Evolutionary conservation across 2,797 vertebrate species (phyloP).

Genomic region (Urosaurus nigricauda): DNA sequence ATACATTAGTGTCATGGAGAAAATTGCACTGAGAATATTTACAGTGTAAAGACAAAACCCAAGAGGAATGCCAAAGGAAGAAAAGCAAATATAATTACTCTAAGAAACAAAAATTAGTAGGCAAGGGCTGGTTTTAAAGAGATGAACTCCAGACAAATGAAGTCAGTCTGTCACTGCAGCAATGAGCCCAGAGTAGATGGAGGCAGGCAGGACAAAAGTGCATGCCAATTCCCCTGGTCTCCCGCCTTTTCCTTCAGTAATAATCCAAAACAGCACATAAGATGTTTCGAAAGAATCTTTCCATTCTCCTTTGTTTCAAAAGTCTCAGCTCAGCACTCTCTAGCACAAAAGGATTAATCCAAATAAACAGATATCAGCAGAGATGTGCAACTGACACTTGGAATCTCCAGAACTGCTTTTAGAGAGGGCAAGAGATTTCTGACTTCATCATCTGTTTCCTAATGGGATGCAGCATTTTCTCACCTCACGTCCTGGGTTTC

Average conservation of each 20-base stretch:
- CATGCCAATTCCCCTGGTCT: neutral
- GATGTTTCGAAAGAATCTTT: constrained; percentile 11
- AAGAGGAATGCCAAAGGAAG: neutral
- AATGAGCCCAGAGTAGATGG: neutral
- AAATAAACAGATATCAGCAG: neutral
- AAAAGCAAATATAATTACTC: neutral
- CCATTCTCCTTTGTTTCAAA: neutral
- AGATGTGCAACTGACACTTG: constrained; percentile 12
- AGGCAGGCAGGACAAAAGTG: neutral
- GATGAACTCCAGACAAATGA: neutral
- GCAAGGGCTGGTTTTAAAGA: neutral
- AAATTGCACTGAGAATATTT: neutral
- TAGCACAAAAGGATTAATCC: constrained; percentile 28
- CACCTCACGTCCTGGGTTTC: constrained; percentile 1
- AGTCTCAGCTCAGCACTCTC: neutral
- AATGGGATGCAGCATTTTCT: constrained; percentile 2
- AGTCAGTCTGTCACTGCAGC: neutral
- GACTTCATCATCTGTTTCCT: constrained; percentile 12
- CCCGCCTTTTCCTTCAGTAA: neutral
- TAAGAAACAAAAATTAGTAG: neutral
- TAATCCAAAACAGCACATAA: constrained; percentile 15
- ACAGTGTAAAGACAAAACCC: neutral
- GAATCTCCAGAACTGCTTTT: constrained; percentile 22
- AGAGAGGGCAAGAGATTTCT: constrained; percentile 15
- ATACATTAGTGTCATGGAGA: neutral